A percentile compares a stretch with the other conserved stretches of the same genome.
Evolutionary conservation across 1,140 invertebrate genomes (phyloP).

Genomic region (Hycleus cichorii): DNA sequence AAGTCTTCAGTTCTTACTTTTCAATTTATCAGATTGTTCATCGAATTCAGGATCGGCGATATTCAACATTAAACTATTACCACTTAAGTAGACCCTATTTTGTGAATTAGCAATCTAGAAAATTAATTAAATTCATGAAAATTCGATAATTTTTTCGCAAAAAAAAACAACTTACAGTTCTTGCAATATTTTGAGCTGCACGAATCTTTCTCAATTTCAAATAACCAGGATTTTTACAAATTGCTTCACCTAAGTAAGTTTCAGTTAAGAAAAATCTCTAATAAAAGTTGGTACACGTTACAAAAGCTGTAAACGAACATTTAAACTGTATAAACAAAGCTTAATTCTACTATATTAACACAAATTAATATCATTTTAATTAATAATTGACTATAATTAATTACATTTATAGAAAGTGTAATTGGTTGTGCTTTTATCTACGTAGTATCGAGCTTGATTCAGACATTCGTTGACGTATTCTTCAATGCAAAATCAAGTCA

Average conservation of each 20-base stretch:
- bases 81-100: constrained; percentile 64
- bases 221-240: constrained; percentile 93
- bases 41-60: constrained; percentile 92
- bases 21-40: constrained; percentile 72
- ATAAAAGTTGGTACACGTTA: neutral
- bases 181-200: constrained; percentile 94
- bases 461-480: too few species aligned
- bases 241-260: constrained; percentile 87
- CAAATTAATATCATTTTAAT: neutral
- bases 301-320: neutral
- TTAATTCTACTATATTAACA: neutral
- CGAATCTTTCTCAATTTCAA: constrained; percentile 95
- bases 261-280: constrained; percentile 56
- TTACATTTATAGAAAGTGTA: too few species aligned
- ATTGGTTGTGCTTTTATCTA: too few species aligned
- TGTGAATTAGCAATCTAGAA: constrained; percentile 13
- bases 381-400: too few species aligned
- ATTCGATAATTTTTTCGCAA: neutral
- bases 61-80: constrained; percentile 93
- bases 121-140: constrained; percentile 9
- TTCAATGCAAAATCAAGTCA: too few species aligned
- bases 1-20: constrained; percentile 58
- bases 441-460: too few species aligned
- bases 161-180: constrained; percentile 64
- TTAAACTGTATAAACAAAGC: neutral